phyloP scores from a whole-genome alignment of 2,797 vertebrate species.

The Columba guinea region DNA sequence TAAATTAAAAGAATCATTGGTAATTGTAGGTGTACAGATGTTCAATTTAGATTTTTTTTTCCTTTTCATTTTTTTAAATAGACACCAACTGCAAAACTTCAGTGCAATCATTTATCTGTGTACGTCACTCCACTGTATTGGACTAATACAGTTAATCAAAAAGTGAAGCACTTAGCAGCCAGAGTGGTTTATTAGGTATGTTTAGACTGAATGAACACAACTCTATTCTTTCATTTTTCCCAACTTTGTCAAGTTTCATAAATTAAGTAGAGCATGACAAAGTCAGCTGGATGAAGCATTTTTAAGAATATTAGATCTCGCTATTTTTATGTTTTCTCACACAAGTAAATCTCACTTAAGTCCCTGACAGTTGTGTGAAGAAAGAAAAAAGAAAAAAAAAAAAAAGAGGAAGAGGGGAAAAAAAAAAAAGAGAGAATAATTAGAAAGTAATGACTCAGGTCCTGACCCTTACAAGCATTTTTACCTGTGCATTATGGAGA shows the following conservation, averaged over 20 bases:
- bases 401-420: background rate
- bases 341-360: conserved; percentile 18
- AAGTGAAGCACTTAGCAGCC: background rate
- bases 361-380: background rate
- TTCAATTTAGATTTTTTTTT: background rate
- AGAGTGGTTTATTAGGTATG: background rate
- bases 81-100: background rate
- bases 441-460: conserved; percentile 17
- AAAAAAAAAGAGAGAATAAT: background rate
- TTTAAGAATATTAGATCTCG: background rate
- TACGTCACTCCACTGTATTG: background rate
- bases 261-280: background rate
- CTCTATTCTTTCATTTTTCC: background rate
- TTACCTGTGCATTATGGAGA: background rate
- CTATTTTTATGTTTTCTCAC: conserved; percentile 31
- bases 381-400: rapidly evolving
- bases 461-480: background rate
- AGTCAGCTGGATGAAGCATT: background rate
- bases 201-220: background rate
- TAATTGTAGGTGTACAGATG: background rate
- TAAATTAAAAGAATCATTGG: background rate
- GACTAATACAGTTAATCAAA: background rate
- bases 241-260: background rate
- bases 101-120: background rate
- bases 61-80: background rate